Evolutionary conservation across 2,113 vertebrate genomes (phyloP).

Genomic region (Centropus bengalensis): DNA sequence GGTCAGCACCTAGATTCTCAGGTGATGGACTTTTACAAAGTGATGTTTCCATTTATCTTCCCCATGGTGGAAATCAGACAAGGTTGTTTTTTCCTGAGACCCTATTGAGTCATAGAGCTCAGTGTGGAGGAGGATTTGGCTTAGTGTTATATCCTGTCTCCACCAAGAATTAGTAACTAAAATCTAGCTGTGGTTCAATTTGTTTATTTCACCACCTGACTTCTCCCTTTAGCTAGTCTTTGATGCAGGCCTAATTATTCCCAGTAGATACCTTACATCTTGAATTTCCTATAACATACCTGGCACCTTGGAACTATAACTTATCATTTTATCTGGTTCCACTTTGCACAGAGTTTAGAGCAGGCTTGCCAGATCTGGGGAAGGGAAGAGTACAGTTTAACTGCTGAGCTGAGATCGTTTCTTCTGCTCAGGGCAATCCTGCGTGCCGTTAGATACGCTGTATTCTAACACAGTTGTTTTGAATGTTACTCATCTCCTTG

Average conservation of each 20-base stretch:
- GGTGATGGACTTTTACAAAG: background rate
- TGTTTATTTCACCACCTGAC: background rate
- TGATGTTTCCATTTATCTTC: background rate
- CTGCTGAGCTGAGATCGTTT: background rate
- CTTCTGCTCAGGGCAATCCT: background rate
- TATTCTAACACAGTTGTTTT: background rate
- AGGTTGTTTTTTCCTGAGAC: background rate
- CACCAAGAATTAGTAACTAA: background rate
- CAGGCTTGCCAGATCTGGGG: background rate
- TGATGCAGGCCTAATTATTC: background rate
- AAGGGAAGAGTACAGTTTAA: background rate
- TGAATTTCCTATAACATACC: background rate
- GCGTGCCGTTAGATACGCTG: background rate
- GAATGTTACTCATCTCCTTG: background rate
- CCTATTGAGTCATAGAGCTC: background rate
- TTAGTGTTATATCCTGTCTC: background rate
- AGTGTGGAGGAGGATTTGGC: background rate
- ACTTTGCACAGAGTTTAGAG: background rate
- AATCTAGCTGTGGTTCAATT: background rate
- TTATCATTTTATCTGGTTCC: background rate
- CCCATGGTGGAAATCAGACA: background rate
- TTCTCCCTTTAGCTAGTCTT: background rate
- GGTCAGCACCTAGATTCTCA: background rate
- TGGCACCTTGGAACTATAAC: background rate
- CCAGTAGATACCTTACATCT: background rate